phyloP scores from a whole-genome alignment of 1,140 invertebrate species.

The Drosophila murphyi region DNA sequence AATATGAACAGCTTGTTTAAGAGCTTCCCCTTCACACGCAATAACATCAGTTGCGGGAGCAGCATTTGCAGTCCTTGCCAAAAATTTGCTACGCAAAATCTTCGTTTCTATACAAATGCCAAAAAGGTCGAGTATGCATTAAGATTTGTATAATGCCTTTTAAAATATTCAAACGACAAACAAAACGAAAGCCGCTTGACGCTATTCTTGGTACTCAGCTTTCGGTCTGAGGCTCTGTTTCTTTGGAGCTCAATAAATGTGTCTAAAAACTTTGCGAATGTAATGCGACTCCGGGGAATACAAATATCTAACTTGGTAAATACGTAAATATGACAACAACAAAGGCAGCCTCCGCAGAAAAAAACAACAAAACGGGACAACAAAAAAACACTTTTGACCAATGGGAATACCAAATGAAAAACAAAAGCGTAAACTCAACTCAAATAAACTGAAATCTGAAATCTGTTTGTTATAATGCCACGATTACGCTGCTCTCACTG shows the following conservation, averaged over 20 bases:
- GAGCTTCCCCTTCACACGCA: not conserved
- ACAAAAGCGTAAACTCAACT: slow-evolving; percentile 59
- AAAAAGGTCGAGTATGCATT: slow-evolving; percentile 57
- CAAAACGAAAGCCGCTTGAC: slow-evolving; percentile 42
- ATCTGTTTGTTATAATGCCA: slow-evolving; percentile 62
- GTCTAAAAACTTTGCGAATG: slow-evolving; percentile 61
- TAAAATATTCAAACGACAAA: slow-evolving; percentile 67
- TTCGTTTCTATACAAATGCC: slow-evolving; percentile 37
- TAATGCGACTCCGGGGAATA: slow-evolving; percentile 72
- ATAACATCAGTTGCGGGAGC: not conserved
- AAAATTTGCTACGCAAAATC: not conserved
- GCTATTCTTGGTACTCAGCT: slow-evolving; percentile 4
- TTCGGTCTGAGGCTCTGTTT: slow-evolving; percentile 21
- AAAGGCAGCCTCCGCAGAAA: slow-evolving; percentile 29
- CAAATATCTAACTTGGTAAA: slow-evolving; percentile 55
- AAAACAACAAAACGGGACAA: slow-evolving; percentile 14
- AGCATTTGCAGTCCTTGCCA: not conserved
- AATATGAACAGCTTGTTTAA: not conserved
- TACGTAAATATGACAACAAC: slow-evolving; percentile 46
- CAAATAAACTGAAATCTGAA: slow-evolving; percentile 46
- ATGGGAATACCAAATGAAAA: slow-evolving; percentile 72
- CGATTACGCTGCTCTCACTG: slow-evolving; percentile 59
- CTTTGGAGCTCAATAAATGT: slow-evolving; percentile 49
- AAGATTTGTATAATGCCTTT: slow-evolving; percentile 57
- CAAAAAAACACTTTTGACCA: slow-evolving; percentile 46